Evolutionary conservation across 2,797 vertebrate species (phyloP).

Genomic region (Heterohyrax brucei): DNA sequence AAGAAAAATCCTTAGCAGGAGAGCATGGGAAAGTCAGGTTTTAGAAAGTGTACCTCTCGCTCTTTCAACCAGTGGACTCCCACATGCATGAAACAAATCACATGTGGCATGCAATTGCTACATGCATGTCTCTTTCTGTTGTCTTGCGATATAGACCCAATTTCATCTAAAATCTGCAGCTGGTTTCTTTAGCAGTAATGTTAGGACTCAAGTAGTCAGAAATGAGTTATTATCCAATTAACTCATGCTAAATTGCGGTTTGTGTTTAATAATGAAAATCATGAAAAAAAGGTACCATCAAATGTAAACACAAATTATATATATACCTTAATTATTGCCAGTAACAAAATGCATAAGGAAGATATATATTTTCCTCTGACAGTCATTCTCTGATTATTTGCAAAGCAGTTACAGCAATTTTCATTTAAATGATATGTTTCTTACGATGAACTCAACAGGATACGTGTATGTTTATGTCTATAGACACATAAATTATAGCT

Average conservation of each 20-base stretch:
- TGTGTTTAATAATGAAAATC: constrained; percentile 1
- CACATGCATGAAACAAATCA: rapidly evolving
- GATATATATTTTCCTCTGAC: neutral
- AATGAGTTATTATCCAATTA: constrained; percentile 60
- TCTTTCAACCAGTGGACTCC: rapidly evolving
- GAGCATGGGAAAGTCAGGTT: neutral
- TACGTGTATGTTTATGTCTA: constrained; percentile 13
- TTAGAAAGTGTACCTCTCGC: neutral
- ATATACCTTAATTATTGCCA: neutral
- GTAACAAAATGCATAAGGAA: neutral
- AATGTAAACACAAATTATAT: neutral
- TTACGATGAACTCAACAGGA: constrained; percentile 9
- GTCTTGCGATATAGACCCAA: rapidly evolving
- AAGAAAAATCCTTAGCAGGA: neutral
- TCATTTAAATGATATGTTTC: constrained; percentile 78
- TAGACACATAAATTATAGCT: constrained; percentile 44
- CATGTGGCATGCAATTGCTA: rapidly evolving
- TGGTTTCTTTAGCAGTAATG: neutral
- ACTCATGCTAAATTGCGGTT: neutral
- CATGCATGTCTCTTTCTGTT: rapidly evolving
- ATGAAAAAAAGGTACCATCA: neutral
- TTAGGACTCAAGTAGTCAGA: neutral
- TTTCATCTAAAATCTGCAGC: no score
- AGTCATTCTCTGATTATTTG: constrained; percentile 63
- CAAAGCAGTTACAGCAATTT: constrained; percentile 70